These are phyloP conservation scores for Pollimyrus isidori DNA, from an alignment of 2,113 vertebrate genomes.

Conservation along the genomic window DNA sequence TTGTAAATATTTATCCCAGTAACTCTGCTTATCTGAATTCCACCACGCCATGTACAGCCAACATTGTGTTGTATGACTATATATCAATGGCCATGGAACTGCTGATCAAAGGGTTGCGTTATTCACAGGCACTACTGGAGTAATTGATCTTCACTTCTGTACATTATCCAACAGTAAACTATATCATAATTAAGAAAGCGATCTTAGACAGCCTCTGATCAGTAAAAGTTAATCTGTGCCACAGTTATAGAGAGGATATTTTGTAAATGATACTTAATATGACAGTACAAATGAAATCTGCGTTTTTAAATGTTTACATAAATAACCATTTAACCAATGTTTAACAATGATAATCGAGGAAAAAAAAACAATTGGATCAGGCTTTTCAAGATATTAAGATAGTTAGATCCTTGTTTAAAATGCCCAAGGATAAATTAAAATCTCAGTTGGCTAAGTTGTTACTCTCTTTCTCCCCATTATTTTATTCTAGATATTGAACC, in stretches of 20 bases:
- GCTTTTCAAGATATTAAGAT: background rate
- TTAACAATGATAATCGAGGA: background rate
- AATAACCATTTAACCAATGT: background rate
- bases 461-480: background rate
- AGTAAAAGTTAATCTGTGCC: background rate
- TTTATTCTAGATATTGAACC: background rate
- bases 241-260: background rate
- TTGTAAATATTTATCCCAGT: background rate
- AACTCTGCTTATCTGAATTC: background rate
- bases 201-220: background rate
- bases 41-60: background rate
- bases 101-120: background rate
- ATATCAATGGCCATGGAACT: background rate
- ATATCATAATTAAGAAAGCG: background rate
- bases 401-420: background rate
- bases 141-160: background rate
- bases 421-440: background rate
- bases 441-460: background rate
- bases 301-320: background rate
- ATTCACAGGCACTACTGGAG: background rate
- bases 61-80: background rate
- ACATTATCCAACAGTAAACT: background rate
- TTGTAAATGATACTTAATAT: background rate
- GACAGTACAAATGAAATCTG: background rate
- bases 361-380: background rate